A percentile compares a stretch with the other conserved stretches of the same genome.
phyloP scores from a whole-genome alignment of 2,888 invertebrate genomes.

The Tyria jacobaeae region DNA sequence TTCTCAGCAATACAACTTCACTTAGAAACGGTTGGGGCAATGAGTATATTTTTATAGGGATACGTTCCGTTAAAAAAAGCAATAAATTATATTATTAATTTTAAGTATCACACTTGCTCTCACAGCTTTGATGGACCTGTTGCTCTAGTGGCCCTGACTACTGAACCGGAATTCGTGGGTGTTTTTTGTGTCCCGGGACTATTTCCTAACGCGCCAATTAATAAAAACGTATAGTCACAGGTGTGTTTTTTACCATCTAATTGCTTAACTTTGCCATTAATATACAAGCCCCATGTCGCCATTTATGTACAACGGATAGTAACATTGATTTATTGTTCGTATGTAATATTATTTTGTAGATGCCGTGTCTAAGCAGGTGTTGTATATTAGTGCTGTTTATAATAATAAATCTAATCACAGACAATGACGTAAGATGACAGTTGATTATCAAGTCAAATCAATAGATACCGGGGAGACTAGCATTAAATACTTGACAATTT shows the following conservation, averaged over 20 bases:
- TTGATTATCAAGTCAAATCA: not conserved
- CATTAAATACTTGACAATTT: not conserved
- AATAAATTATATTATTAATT: no score
- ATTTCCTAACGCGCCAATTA: not conserved
- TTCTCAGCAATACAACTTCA: no score
- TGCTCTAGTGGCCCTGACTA: no score
- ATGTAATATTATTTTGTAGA: constrained; percentile 4
- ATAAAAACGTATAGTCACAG: not conserved
- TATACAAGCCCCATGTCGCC: not conserved
- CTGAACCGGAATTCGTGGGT: no score
- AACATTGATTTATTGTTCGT: constrained; percentile 4
- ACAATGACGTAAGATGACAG: not conserved
- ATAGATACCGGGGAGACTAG: not conserved
- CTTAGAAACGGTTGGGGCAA: no score
- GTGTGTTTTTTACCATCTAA: not conserved
- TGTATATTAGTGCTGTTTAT: not conserved
- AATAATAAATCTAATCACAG: no score
- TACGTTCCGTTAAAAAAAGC: no score
- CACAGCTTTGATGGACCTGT: no score
- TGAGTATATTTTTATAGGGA: no score
- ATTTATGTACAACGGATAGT: constrained; percentile 2
- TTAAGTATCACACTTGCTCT: no score
- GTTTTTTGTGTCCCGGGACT: no score
- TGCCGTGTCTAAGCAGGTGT: not conserved
- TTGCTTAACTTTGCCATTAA: not conserved